These are phyloP conservation scores for Micronycteris hirsuta DNA, from an alignment of 2,113 vertebrate genomes.

Conservation along the genomic window DNA sequence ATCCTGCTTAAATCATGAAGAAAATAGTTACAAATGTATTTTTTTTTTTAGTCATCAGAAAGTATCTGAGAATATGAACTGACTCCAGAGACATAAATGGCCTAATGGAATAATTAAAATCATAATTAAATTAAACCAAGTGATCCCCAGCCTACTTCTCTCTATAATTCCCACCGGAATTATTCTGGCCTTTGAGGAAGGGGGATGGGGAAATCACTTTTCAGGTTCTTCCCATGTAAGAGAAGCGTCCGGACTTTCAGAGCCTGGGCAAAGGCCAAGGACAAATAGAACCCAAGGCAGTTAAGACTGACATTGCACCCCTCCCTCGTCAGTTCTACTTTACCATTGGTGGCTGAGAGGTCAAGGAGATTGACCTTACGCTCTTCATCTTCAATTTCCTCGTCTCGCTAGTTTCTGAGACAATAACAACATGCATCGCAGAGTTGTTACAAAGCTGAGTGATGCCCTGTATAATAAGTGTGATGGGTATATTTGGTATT, in stretches of 20 bases:
- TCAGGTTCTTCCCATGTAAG: background rate
- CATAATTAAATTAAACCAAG: conserved; percentile 63
- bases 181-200: background rate
- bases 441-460: background rate
- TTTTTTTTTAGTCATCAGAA: conserved; percentile 31
- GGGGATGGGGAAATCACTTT: background rate
- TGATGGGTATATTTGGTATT: background rate
- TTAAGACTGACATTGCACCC: background rate
- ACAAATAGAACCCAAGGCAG: background rate
- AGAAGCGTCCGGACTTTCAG: background rate
- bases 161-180: background rate
- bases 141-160: background rate
- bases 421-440: background rate
- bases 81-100: conserved; percentile 43
- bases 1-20: background rate
- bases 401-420: background rate
- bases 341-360: fast-evolving
- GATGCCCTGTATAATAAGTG: background rate
- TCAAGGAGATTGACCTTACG: background rate
- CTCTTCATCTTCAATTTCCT: background rate
- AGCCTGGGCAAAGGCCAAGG: background rate
- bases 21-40: conserved; percentile 4
- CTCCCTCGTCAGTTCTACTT: background rate
- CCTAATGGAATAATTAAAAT: conserved; percentile 64
- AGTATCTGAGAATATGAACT: background rate